A percentile compares a stretch with the other conserved stretches of the same genome.
Evolutionary conservation across 1,140 invertebrate genomes (phyloP).

Genomic region (Dysdera silvatica): DNA sequence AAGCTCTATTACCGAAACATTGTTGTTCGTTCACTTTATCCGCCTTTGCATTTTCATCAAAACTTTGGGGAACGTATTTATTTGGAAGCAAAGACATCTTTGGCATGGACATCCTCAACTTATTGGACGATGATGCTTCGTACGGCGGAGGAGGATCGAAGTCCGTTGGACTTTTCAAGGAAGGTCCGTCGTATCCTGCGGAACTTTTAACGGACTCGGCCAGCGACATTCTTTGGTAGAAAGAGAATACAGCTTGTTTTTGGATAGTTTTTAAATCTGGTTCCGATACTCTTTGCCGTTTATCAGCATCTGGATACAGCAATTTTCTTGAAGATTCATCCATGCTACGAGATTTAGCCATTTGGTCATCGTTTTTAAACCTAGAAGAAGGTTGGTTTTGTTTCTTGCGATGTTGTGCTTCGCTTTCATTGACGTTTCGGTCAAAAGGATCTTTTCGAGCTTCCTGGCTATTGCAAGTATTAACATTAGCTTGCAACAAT

Average conservation of each 20-base stretch:
- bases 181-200: not conserved
- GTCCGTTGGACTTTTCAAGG: too few relatives aligned
- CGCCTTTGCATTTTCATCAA: too few relatives aligned
- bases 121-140: not conserved
- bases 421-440: not conserved
- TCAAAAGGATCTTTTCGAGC: too few relatives aligned
- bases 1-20: not conserved
- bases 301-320: constrained; percentile 59
- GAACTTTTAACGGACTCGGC: constrained; percentile 21
- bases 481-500: too few relatives aligned
- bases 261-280: constrained; percentile 73
- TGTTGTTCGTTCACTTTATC: not conserved
- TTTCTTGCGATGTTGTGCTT: not conserved
- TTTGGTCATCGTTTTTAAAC: not conserved
- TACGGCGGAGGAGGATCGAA: constrained; percentile 14
- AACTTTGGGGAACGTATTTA: not conserved
- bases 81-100: constrained; percentile 20
- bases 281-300: constrained; percentile 62
- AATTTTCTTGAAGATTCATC: constrained; percentile 16
- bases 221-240: constrained; percentile 49
- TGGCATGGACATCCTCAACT: not conserved
- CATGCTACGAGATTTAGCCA: constrained; percentile 11
- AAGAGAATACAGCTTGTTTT: constrained; percentile 74
- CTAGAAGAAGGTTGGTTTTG: not conserved
- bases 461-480: too few relatives aligned